phyloP scores from a whole-genome alignment of 2,797 vertebrate species.

The Rhyacichthys aspro region DNA sequence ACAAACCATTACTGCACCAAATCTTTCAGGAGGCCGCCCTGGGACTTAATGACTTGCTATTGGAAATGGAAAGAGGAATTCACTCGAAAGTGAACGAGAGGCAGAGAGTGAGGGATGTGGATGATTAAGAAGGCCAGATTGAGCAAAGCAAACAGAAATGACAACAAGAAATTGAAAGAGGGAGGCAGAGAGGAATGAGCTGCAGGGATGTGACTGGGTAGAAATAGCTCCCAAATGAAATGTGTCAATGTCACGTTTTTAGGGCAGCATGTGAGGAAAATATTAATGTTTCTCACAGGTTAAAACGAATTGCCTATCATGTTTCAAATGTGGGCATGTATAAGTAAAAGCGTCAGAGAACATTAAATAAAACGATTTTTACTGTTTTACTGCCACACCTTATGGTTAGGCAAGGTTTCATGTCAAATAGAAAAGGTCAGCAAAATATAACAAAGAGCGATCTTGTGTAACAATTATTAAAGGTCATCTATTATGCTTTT shows the following conservation, averaged over 20 bases:
- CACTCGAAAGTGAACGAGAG: constrained; percentile 18
- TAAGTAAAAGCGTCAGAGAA: too few relatives aligned
- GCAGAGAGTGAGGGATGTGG: constrained; percentile 40
- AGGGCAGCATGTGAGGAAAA: not conserved
- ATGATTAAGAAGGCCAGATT: constrained; percentile 52
- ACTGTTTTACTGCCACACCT: not conserved
- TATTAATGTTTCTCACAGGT: too few relatives aligned
- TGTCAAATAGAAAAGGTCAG: too few relatives aligned
- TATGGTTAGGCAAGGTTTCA: constrained; percentile 9
- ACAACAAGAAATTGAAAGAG: constrained; percentile 29
- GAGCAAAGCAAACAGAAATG: constrained; percentile 50
- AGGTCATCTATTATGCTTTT: too few relatives aligned
- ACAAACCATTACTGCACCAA: constrained; percentile 52
- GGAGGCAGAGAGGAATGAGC: constrained; percentile 6
- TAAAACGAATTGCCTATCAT: too few relatives aligned
- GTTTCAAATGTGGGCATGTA: too few relatives aligned
- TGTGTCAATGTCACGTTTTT: constrained; percentile 4
- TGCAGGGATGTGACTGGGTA: constrained; percentile 15
- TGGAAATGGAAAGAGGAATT: constrained; percentile 34
- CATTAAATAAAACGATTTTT: too few relatives aligned
- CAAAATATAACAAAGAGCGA: too few relatives aligned
- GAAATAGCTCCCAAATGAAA: not conserved
- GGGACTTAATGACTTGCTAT: constrained; percentile 61
- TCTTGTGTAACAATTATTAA: too few relatives aligned
- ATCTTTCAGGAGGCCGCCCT: constrained; percentile 52